Percentiles rank a stretch among this genome's conserved stretches.
phyloP scores from a whole-genome alignment of 2,113 vertebrate species.

The Tyrannus savana region DNA sequence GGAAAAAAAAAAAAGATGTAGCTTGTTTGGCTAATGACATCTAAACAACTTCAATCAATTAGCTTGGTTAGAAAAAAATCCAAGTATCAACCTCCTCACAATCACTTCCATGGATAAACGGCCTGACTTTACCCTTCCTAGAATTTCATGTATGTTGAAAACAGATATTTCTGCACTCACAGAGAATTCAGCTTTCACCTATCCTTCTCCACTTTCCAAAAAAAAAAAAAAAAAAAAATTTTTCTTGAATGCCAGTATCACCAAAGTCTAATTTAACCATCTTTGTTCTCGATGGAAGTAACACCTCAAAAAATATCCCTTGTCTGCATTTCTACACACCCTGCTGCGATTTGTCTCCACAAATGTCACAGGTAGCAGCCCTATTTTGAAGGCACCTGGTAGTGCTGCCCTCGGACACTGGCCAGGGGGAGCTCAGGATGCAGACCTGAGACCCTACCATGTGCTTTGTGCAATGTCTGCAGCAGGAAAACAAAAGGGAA shows the following conservation, averaged over 20 bases:
- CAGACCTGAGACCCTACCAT: accelerated
- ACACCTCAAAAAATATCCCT: background rate
- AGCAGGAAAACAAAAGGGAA: background rate
- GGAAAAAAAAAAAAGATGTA: background rate
- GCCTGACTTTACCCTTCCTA: background rate
- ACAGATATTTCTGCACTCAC: background rate
- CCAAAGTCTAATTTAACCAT: background rate
- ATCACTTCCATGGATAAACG: background rate
- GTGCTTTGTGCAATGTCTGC: background rate
- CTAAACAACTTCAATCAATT: background rate
- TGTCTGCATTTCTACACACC: background rate
- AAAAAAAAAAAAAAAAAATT: background rate
- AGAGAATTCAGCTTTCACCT: background rate
- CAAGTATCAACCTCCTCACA: background rate
- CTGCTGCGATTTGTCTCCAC: background rate
- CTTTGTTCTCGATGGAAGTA: background rate
- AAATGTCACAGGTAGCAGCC: background rate
- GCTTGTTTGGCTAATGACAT: background rate
- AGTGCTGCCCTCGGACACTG: accelerated
- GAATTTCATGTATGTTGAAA: background rate
- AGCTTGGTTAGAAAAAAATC: background rate
- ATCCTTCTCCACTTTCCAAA: background rate
- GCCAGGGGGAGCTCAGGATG: background rate
- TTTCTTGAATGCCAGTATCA: background rate
- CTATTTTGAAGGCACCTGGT: accelerated